Evolutionary conservation across 2,888 invertebrate genomes (phyloP).

Genomic region (Sialis lutaria): DNA sequence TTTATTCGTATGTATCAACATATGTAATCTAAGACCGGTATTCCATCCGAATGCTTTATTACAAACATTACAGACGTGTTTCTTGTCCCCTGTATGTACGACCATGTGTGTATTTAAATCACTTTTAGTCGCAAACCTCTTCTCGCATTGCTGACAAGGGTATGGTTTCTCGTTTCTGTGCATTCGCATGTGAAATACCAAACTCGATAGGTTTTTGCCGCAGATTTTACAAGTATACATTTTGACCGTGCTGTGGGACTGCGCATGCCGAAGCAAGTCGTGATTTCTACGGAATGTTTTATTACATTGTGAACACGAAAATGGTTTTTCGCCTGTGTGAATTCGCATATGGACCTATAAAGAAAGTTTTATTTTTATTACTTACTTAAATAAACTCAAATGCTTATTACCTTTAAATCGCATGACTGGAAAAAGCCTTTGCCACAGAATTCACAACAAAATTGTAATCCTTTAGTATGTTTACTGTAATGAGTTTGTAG

Average conservation of each 20-base stretch:
- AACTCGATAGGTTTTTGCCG: background rate
- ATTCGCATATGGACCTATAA: background rate
- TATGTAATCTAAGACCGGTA: background rate
- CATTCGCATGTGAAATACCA: background rate
- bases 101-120: background rate
- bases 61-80: background rate
- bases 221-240: background rate
- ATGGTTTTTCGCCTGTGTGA: background rate
- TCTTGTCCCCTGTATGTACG: background rate
- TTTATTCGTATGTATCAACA: background rate
- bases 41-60: background rate
- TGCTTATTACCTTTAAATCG: background rate
- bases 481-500: background rate
- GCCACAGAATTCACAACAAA: background rate
- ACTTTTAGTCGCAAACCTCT: background rate
- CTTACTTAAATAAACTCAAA: too few species aligned
- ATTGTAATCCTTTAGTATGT: background rate
- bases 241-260: background rate
- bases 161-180: background rate
- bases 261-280: background rate
- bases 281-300: background rate
- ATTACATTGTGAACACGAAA: background rate
- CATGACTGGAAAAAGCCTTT: background rate
- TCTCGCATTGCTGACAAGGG: background rate
- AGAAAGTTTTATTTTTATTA: too few species aligned